Base-by-base conservation (phyloP, 2,888 invertebrate genomes). In the Acronicta psi region DNA sequence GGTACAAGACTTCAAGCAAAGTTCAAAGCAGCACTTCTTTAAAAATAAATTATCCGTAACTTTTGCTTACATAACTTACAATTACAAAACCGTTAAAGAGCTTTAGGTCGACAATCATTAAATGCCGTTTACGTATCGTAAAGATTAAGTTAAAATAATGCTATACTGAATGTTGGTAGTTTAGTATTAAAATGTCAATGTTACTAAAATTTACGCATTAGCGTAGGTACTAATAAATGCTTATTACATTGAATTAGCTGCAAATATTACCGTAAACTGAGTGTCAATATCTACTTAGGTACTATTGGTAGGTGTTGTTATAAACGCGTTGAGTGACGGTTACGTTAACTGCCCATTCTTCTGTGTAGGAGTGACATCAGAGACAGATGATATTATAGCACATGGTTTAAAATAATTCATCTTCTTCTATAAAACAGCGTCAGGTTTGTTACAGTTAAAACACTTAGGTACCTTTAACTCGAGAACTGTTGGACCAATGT, bases 1-100 rank as follows among this genome's bases (percentile, higher is more conserved):
- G 36, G 61, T n/a, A n/a, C n/a, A n/a, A n/a, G n/a, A n/a, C n/a
- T 51, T 65, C 31, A 63, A 61, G 53, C 52, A 51, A 17, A 23
- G 50, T 53, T 65, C 42, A 49, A 16, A 63, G 57, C 46, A 56
- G 59, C 59, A 58, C 45, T 41, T 59, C 67, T 75, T n/a, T 63
- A 69, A 75, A 78, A 69, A 59, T 58, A 50, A 64, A 76, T 72
- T 59, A 69, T 51, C 34, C 43, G 29, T 45, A 25, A 45, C 34
- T 38, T 34, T 13, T 23, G 14, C 25, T 25, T 9, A n/a, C n/a
- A n/a, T n/a, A 20, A 45, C 37, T 40, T 11, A 69, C 34, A 40
- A 44, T 31, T 20, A 52, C 11, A 0, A 47, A 46, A 56, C 37
- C 2, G 29, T 38, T 50, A 42, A 37, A 38, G 38, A 45, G 43